A percentile compares a stretch with the other conserved stretches of the same genome.
phyloP scores from a whole-genome alignment of 2,113 vertebrate species.

The Phylloscopus trochiloides region DNA sequence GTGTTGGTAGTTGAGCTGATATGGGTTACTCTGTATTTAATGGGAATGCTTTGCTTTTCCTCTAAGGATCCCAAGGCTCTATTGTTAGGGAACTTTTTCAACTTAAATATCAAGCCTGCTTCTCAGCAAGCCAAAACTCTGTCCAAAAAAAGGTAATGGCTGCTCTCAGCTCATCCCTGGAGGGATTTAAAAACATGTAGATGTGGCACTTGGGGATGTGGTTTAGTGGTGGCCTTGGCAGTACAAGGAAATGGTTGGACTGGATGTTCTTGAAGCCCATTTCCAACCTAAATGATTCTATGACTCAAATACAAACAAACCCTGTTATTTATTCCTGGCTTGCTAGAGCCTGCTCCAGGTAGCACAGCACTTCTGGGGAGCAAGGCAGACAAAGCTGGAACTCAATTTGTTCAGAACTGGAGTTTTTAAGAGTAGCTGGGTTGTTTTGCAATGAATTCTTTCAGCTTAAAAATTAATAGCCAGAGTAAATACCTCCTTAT shows the following conservation, averaged over 20 bases:
- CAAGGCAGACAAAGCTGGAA: neutral
- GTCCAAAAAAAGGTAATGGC: neutral
- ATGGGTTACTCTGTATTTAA: neutral
- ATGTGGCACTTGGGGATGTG: neutral
- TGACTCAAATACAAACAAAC: neutral
- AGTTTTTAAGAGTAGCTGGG: neutral
- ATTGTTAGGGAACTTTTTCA: neutral
- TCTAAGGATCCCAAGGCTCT: neutral
- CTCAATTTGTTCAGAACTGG: neutral
- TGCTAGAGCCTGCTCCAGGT: neutral
- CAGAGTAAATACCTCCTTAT: slow-evolving; percentile 12
- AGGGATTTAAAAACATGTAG: neutral
- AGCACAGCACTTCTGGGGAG: neutral
- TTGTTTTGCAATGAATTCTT: neutral
- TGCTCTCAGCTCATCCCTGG: neutral
- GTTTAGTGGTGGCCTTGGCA: neutral
- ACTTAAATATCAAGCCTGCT: neutral
- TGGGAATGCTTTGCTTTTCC: neutral
- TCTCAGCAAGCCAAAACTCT: neutral
- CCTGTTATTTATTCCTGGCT: neutral
- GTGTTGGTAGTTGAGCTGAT: neutral
- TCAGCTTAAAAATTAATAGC: slow-evolving; percentile 2
- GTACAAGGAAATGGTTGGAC: neutral
- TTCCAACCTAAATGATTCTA: neutral
- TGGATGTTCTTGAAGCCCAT: neutral